phyloP scores from a whole-genome alignment of 1,140 invertebrate genomes.

The Eubasilissa regina region DNA sequence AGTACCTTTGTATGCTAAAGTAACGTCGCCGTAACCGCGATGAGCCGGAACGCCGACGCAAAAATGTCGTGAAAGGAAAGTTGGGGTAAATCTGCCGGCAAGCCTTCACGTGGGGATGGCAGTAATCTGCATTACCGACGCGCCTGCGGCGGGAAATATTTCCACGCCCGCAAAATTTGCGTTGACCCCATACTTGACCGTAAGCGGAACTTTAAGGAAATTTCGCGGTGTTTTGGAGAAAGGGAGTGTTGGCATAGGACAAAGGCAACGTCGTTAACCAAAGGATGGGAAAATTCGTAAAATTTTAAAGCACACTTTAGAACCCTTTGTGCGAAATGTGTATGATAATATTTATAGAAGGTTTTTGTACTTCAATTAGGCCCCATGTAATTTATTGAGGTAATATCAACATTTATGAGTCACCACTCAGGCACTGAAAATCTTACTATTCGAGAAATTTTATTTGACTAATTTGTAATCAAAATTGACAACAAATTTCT shows the following conservation, averaged over 20 bases:
- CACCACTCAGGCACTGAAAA: background rate
- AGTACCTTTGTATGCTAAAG: constrained; percentile 24
- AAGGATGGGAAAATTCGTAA: constrained; percentile 28
- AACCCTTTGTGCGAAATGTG: constrained; percentile 3
- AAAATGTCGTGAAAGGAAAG: constrained; percentile 19
- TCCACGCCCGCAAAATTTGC: constrained; percentile 28
- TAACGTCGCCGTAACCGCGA: constrained; percentile 14
- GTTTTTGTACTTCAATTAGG: constrained; percentile 13
- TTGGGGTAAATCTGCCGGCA: constrained; percentile 23
- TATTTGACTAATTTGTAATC: background rate
- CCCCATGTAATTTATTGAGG: constrained; percentile 1
- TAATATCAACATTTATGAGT: background rate
- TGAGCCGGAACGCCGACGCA: constrained; percentile 11
- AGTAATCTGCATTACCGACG: constrained; percentile 34
- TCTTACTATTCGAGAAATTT: background rate
- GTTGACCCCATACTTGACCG: constrained; percentile 26
- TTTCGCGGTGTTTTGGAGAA: constrained; percentile 26
- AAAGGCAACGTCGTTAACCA: constrained; percentile 26
- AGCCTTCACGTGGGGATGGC: background rate
- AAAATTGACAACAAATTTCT: background rate
- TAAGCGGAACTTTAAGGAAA: constrained; percentile 26
- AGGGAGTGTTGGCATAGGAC: constrained; percentile 28
- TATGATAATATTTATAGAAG: constrained; percentile 21
- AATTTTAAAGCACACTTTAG: constrained; percentile 17
- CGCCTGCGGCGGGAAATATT: constrained; percentile 18